Evolutionary conservation across 2,888 invertebrate species (phyloP), one percentile per base, ranked within the genome.

Genomic region (Pasiphila rectangulata): DNA sequence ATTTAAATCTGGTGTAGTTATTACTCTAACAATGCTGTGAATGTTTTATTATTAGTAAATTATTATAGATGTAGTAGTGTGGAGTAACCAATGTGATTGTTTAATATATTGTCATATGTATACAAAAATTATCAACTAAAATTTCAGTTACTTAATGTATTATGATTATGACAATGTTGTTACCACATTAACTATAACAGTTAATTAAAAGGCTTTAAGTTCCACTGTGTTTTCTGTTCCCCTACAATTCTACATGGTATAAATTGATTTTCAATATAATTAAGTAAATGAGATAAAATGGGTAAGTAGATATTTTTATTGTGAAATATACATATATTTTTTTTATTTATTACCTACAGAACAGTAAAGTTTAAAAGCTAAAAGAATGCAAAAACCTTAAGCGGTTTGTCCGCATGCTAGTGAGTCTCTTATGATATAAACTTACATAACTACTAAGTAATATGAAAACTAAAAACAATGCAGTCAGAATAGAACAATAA

Each of bases 21-120:
- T n/a, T 63, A 61, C 63, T 69, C 67, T 69, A 65, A 63, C 68
- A 74, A 75, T 74, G 76, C 70, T 83, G 72, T 76, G 79, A 77
- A 67, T 81, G 81, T 56, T 69, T 70, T 69, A 71, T 72, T 78
- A 67, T 78, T 77, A 84, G 78, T 85, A 85, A 86, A 85, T 83
- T 85, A 84, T 75, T 72, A 72, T 79, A 79, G 75, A 27, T 12
- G 27, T 27, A 13, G 12, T 27, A 10, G 17, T 16, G 3, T 32
- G 16, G 32, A 68, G 61, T 56, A 69, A 73, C 63, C 77, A 79
- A 80, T 72, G 67, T 75, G 67, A 69, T 63, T 65, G 67, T 67
- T 63, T 32, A 21, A 54, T 50, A 56, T 61, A 52, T 59, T 42
- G 53, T 60, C 51, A 55, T 59, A 57, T 57, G 56, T 63, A 63